Evolutionary conservation across 2,888 invertebrate species (phyloP), one percentile per base, ranked within the genome.

Genomic region (Allolobophora icterica): DNA sequence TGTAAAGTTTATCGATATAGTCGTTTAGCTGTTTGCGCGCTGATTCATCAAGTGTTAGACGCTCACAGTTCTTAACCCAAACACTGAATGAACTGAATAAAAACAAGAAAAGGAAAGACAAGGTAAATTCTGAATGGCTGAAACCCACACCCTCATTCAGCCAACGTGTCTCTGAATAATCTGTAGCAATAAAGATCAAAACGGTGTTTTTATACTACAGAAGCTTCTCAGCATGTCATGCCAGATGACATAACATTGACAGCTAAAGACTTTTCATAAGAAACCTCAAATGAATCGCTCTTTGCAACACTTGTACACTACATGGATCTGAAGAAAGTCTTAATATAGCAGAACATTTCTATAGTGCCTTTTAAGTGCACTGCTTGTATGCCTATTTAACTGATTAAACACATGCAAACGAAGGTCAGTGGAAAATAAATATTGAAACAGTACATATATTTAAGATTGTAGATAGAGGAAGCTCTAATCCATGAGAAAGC

Each of bases 1-100:
- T 97, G 95, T 98, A 98, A 42, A 98, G 94, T 93, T 97, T 96
- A 94, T 98, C 98, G 94, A 99, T 97, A 92, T 97, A 97, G 93
- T 96, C 95, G 94, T 98, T 97, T 11, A 98, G 94, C 92, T 97
- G 96, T 91, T 96, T 96, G 93, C 97, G 96, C 93, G 97, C 97
- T 58, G 97, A 96, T 33, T 96, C 96, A 0, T 97, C 96, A 94
- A 98, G 95, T 0, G 97, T 96, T 89, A 98, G 95, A 15, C 97
- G 96, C 4, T 97, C 96, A 71, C 97, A 97, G 93, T 97, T 97
- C 93, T 97, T 97, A 8, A 97, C 97, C 98, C 98, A 99, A 93
- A 97, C 96, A 35, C 98, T 97, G 90, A 98, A 96, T 0, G 98
- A 97, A 95, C 98, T 98, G 92, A 4, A 92, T 92, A 0, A 58